Base-by-base conservation (phyloP, 1,140 invertebrate species). In the Theocolax elegans region DNA sequence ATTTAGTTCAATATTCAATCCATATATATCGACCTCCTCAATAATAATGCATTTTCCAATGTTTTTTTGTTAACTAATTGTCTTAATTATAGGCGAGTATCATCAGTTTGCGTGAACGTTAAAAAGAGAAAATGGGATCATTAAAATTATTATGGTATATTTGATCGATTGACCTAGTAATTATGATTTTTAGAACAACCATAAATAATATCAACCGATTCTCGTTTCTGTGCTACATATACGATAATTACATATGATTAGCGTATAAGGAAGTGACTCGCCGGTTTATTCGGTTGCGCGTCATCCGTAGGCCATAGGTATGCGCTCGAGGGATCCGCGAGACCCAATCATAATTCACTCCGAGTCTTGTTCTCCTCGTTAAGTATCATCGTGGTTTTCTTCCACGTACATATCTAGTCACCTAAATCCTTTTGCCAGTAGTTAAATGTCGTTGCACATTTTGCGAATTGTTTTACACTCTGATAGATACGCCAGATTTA, bases 251-350 rank as follows among this genome's bases (percentile, higher is more conserved):
- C 12, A 17, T 60, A 44, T 60, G 13, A 60, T 60, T 44, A 60
- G 56, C 23, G 21, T 27, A 44, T 44, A 27, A 44, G 56, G 56
- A 60, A 60, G 40, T 60, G 23, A 60, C 56, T 60, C 9, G n/a
- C n/a, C 21, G 54, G 29, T 58, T 58, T 40, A 58, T 58, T 40
- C 17, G 54, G 17, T 6, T 13, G 17, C 17, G 29, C 27, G 29
- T 58, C 8, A 58, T 23, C 15, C 9, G 10, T 15, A 7, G 0
- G 35, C 17, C n/a, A 53, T 53, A 31, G n/a, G 13, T 53, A 53
- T 29, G 15, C 29, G 19, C n/a, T 8, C 3, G 12, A 38, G 54
- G 1, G 31, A n/a, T n/a, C n/a, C n/a, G n/a, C n/a, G n/a, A n/a
- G 40, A 58, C 35, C n/a, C 29, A 38, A 58, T 58, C 54, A 13